Conservation (phyloP, 1,140 invertebrate species). For the Cydia strobilella region DNA sequence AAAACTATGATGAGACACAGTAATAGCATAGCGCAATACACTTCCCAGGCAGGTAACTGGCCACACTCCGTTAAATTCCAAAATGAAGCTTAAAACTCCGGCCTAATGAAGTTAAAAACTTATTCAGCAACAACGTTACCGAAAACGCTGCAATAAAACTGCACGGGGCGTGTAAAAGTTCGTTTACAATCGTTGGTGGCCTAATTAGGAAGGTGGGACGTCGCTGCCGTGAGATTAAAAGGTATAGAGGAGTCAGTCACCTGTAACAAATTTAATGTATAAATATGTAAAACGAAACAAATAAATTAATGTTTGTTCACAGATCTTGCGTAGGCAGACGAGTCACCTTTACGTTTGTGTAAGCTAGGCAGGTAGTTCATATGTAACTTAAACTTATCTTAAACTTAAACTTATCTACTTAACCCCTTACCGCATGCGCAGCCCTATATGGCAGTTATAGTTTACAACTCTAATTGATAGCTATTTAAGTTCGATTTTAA, state of each 20-base stretch:
- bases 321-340: too few species aligned
- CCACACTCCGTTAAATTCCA: background rate
- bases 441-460: too few species aligned
- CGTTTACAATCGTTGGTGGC: constrained; percentile 43
- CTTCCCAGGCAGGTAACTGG: background rate
- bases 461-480: too few species aligned
- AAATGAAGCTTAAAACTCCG: constrained; percentile 1
- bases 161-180: constrained; percentile 38
- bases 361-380: too few species aligned
- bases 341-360: too few species aligned
- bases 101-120: constrained; percentile 18
- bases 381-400: too few species aligned
- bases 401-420: too few species aligned
- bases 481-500: too few species aligned
- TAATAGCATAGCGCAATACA: background rate
- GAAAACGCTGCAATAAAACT: constrained; percentile 31
- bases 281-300: too few species aligned
- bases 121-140: constrained; percentile 28
- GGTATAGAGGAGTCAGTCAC: background rate
- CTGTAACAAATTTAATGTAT: background rate
- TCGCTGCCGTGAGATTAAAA: constrained; percentile 11
- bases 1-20: too few species aligned
- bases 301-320: too few species aligned
- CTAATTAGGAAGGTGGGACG: constrained; percentile 51
- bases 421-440: too few species aligned